Evolutionary conservation across 2,113 vertebrate species (phyloP).

Genomic region (Tyrannus savana): DNA sequence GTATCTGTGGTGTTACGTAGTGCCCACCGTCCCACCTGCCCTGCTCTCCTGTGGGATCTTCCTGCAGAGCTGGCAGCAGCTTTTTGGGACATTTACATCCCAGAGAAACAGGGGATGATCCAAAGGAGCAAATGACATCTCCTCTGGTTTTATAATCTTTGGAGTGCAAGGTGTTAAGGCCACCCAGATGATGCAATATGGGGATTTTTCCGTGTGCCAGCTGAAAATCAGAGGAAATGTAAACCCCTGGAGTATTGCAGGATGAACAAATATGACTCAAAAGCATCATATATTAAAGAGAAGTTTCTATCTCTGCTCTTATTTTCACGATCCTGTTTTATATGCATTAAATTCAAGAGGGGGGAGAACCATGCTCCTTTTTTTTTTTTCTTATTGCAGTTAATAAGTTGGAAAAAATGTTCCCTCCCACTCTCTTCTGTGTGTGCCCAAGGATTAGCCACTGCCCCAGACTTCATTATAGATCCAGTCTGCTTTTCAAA

Average conservation of each 20-base stretch:
- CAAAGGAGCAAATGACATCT: background rate
- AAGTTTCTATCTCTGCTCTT: accelerated
- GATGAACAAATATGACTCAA: background rate
- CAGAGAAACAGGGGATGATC: background rate
- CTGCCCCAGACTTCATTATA: background rate
- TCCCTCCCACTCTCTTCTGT: background rate
- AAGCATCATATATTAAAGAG: background rate
- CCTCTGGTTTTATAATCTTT: background rate
- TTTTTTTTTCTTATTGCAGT: background rate
- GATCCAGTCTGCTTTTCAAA: background rate
- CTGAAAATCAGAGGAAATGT: background rate
- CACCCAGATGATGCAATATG: background rate
- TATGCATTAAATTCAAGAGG: background rate
- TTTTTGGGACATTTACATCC: background rate
- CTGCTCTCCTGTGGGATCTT: background rate
- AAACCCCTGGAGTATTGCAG: background rate
- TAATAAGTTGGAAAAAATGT: background rate
- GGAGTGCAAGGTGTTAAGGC: background rate
- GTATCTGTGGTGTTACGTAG: accelerated
- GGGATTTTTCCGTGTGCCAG: background rate
- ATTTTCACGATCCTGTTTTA: background rate
- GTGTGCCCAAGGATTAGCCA: background rate
- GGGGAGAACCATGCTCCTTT: background rate
- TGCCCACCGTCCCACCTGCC: background rate
- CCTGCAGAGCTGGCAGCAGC: background rate